phyloP scores from a whole-genome alignment of 1,140 invertebrate genomes.

The Heliconius hermathena region DNA sequence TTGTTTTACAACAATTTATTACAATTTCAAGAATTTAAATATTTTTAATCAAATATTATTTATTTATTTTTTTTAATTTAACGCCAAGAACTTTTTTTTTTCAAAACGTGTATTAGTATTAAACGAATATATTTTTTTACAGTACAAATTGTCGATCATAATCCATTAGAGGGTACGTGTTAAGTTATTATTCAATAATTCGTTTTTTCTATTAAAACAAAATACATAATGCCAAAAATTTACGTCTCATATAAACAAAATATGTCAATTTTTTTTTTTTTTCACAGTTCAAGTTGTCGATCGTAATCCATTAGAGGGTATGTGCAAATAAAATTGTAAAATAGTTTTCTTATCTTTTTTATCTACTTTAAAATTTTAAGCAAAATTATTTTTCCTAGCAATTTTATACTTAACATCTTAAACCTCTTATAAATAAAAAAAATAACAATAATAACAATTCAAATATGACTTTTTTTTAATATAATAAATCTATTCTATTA shows the following conservation, averaged over 20 bases:
- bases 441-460: not conserved
- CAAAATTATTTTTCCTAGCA: too few species aligned
- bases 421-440: not conserved
- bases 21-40: too few species aligned
- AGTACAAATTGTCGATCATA: slow-evolving; percentile 23
- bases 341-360: not conserved
- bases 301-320: slow-evolving; percentile 18
- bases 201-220: too few species aligned
- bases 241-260: not conserved
- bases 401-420: not conserved
- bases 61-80: too few species aligned
- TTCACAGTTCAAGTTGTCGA: slow-evolving; percentile 26
- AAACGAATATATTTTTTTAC: slow-evolving; percentile 19
- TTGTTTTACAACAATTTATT: too few species aligned
- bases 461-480: not conserved
- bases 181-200: too few species aligned
- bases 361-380: not conserved
- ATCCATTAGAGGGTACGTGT: slow-evolving; percentile 15
- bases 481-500: not conserved
- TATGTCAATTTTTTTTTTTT: not conserved
- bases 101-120: not conserved
- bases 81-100: too few species aligned
- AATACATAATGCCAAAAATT: too few species aligned
- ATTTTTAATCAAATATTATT: too few species aligned
- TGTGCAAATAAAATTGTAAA: not conserved